Base-by-base conservation (phyloP, 2,888 invertebrate genomes). In the Tachystola acroxantha region DNA sequence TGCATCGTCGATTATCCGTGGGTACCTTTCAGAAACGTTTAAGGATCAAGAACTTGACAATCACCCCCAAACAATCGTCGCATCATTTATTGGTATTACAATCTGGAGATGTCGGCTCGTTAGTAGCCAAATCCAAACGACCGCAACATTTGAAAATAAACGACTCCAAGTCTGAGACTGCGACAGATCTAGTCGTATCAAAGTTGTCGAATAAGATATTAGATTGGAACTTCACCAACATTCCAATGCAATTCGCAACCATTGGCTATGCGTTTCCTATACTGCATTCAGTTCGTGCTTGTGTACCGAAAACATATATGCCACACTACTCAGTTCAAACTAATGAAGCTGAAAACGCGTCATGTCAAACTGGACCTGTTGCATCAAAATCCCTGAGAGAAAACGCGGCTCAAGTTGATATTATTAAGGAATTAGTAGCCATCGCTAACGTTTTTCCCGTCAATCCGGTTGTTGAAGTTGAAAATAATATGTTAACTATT, bases 181-280 rank as follows among this genome's bases (percentile, higher is more conserved):
- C 63, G 20, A 19, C 57, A 7, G 60, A 70, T 37, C 26, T 72
- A 0, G 7, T 2, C 9, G 27, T 34, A 11, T 19, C 16, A 2
- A 24, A 25, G 3, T 35, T 74, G n/a, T 56, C 70, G 1, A 65
- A 64, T 32, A 40, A 64, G 10, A 50, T 54, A 30, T 45, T 70
- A 12, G 57, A 74, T 45, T 73, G 64, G 60, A 59, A 44, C 25
- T 66, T 68, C 20, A 25, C 61, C 7, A 55, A 56, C 12, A 55
- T 78, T 32, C 80, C 84, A 6, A 46, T 70, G 50, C 74, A 78
- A 48, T 60, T 79, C 35, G 50, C 80, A 13, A 78, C 81, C 1
- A 67, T 82, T 10, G 77, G 73, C 3, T 84, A 75, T 43, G 60
- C 68, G 36, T 67, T 77, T 37, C 64, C 71, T 19, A 9, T 14